These are phyloP conservation scores for Anisognathus igniventris DNA, from an alignment of 2,797 vertebrate species.

Conservation along the genomic window DNA sequence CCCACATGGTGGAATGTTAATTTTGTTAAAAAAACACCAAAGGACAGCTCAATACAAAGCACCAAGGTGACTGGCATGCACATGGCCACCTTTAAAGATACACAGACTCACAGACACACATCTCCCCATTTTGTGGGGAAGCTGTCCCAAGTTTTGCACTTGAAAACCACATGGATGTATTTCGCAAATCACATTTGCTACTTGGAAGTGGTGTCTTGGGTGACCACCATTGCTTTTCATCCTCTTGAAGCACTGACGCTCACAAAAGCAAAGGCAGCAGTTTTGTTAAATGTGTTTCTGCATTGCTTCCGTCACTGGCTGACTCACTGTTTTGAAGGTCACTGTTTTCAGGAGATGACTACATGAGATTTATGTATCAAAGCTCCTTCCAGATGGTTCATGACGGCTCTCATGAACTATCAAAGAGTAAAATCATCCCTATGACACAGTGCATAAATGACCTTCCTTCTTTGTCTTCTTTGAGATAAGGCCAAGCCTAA, in stretches of 20 bases:
- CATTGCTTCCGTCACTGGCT: background rate
- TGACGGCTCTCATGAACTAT: background rate
- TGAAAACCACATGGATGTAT: rapidly evolving
- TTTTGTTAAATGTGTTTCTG: background rate
- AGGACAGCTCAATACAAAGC: background rate
- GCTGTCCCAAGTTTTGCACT: background rate
- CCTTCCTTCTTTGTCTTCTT: background rate
- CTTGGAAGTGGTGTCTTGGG: background rate
- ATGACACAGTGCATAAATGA: background rate
- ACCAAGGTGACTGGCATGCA: background rate
- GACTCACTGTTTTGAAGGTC: slow-evolving; percentile 16
- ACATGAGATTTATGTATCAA: background rate
- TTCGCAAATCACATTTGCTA: rapidly evolving
- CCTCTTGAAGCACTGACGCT: background rate
- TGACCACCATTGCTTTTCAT: background rate
- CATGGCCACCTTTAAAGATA: background rate
- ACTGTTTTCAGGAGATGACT: background rate
- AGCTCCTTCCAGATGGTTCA: background rate
- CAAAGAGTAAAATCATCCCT: background rate
- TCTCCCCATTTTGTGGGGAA: background rate
- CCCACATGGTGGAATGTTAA: background rate
- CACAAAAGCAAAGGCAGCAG: background rate
- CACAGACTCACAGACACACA: no score
- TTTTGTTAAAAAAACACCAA: background rate
- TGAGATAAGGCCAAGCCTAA: background rate